Evolutionary conservation across 2,113 vertebrate species (phyloP), one percentile per base, ranked within the genome.

Genomic region (Oostethus manadensis): DNA sequence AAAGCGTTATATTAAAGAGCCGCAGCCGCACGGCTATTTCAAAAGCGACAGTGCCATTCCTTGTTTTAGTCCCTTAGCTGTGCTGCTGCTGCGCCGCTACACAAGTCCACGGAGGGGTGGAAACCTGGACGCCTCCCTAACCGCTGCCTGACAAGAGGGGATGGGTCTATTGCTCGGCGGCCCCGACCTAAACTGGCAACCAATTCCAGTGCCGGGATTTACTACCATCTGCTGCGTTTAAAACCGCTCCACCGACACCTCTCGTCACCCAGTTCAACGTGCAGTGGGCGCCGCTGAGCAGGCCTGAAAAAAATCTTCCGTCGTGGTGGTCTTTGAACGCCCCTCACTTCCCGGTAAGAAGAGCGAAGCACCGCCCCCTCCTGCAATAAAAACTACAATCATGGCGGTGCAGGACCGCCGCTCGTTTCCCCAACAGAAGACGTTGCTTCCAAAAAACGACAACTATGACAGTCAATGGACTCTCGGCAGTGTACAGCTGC

Each of bases 1-100:
- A 74, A 81, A 84, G 70, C 74, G 70, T 67, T 70, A 80, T 68
- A 20, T 62, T 74, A 83, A 81, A 74, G 35, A 80, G 46, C 64
- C 60, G 74, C 45, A 26, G 42, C 56, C 14, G 11, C 44, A 20
- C 22, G 21, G 57, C 22, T 23, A 47, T 77, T 81, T 79, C 42
- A 76, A 55, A 58, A 46, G 42, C 7, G 22, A 62, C 22, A 59
- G 44, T 61, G 61, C 46, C 56, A 59, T 60, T 76, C 59, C 71
- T 42, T 22, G 23, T 33, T 67, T 64, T 47, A 49, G 66, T 62
- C 70, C 62, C 62, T 44, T 53, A 47, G 57, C 47, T 46, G 13
- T 63, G 16, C 56, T 50, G 69, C 56, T 68, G 63, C 55, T 51
- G 72, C 67, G 70, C 56, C 64, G 61, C 54, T 51, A 76, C 69